phyloP scores from a whole-genome alignment of 35 echinoderm and acorn worm genomes.

The Acanthaster planci region DNA sequence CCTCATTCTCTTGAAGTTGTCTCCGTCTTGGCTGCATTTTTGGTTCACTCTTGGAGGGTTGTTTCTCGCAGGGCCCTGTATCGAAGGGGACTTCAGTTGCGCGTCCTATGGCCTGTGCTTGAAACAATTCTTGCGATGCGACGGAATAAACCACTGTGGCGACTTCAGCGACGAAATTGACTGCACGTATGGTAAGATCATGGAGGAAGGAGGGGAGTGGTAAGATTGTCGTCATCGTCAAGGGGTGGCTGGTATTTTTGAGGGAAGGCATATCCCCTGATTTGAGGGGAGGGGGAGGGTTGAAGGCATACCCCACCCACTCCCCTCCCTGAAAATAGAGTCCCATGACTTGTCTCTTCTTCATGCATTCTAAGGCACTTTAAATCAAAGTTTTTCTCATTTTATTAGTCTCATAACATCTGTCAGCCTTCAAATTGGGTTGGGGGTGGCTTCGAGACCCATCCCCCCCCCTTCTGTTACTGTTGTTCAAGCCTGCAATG shows the following conservation, averaged over 20 bases:
- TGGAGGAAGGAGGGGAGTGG: not conserved
- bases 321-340: too few relatives aligned
- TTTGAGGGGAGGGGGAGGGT: not conserved
- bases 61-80: constrained; percentile 5
- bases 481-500: too few relatives aligned
- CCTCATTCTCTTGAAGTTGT: not conserved
- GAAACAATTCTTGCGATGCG: constrained; percentile 37
- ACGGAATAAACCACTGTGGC: constrained; percentile 53
- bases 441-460: too few relatives aligned
- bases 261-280: not conserved
- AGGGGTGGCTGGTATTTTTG: not conserved
- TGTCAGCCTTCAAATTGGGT: too few relatives aligned
- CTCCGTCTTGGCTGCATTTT: not conserved
- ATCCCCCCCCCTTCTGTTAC: too few relatives aligned
- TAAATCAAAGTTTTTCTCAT: too few relatives aligned
- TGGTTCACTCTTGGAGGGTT: not conserved
- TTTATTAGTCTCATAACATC: too few relatives aligned
- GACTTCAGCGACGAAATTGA: constrained; percentile 46
- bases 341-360: too few relatives aligned
- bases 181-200: constrained; percentile 46
- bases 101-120: constrained; percentile 16
- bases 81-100: constrained; percentile 22
- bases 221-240: not conserved
- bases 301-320: too few relatives aligned
- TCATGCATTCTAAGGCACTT: too few relatives aligned